These are phyloP conservation scores for Arenaria interpres DNA, from an alignment of 2,113 vertebrate species.

Conservation along the genomic window DNA sequence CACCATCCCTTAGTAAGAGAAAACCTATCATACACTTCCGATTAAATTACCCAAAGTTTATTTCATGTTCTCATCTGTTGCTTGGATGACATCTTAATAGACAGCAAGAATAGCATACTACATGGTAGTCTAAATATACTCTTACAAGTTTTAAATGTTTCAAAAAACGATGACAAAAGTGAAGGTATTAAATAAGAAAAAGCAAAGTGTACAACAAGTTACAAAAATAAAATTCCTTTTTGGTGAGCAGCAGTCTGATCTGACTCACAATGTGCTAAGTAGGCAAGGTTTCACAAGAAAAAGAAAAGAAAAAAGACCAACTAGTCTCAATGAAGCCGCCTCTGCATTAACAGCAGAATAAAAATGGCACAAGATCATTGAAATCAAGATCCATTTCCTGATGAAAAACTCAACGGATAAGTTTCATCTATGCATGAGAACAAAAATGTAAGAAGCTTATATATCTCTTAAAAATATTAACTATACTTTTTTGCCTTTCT, in stretches of 20 bases:
- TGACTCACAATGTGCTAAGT: constrained; percentile 37
- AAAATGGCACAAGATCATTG: background rate
- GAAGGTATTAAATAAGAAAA: background rate
- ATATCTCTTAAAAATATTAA: background rate
- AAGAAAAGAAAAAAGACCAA: constrained; percentile 19
- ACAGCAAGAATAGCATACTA: background rate
- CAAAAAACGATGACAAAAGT: background rate
- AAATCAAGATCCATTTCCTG: background rate
- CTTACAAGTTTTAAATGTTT: background rate
- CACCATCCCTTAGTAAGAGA: background rate
- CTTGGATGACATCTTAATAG: background rate
- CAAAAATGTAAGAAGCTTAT: background rate
- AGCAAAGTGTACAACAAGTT: background rate
- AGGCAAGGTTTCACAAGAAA: constrained; percentile 7
- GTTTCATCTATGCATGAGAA: background rate
- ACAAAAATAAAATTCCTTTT: constrained; percentile 35
- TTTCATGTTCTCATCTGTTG: background rate
- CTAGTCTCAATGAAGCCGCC: constrained; percentile 18
- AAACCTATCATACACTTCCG: background rate
- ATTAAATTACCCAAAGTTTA: background rate
- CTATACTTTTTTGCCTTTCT: background rate
- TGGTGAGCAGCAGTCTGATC: constrained; percentile 13
- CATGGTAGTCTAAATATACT: background rate
- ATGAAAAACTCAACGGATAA: background rate
- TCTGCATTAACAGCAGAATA: constrained; percentile 26